Evolutionary conservation across 1,140 invertebrate species (phyloP).

Genomic region (Ericerus pela): DNA sequence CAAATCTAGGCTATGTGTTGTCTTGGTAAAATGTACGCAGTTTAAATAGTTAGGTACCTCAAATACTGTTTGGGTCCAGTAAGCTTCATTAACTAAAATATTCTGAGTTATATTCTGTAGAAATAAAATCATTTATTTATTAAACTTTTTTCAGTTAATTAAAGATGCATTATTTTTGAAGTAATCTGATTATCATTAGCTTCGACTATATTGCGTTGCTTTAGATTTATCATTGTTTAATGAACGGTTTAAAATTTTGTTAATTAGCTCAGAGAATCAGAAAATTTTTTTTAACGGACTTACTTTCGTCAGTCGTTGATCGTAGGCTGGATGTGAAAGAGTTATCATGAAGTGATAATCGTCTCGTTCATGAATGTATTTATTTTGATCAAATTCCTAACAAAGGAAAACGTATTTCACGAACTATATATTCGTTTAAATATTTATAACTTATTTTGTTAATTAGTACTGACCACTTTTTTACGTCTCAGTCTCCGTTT

Average conservation of each 20-base stretch:
- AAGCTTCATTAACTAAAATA: slow-evolving; percentile 81
- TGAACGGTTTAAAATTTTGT: too few relatives aligned
- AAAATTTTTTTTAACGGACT: slow-evolving; percentile 2
- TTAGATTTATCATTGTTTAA: not conserved
- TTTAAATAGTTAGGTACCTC: slow-evolving; percentile 49
- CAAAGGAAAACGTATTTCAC: too few relatives aligned
- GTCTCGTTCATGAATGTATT: slow-evolving; percentile 10
- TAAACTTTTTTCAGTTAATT: not conserved
- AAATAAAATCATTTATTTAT: slow-evolving; percentile 17
- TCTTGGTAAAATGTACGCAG: too few relatives aligned
- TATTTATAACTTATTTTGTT: too few relatives aligned
- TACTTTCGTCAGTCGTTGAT: slow-evolving; percentile 14
- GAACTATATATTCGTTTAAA: too few relatives aligned
- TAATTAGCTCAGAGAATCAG: too few relatives aligned
- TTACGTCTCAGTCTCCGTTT: slow-evolving; percentile 8
- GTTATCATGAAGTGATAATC: slow-evolving; percentile 13
- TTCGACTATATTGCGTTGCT: not conserved
- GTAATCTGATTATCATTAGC: too few relatives aligned
- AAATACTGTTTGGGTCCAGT: slow-evolving; percentile 77
- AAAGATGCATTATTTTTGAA: not conserved
- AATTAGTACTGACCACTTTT: slow-evolving; percentile 6
- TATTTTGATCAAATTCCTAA: slow-evolving; percentile 16
- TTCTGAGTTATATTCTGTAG: slow-evolving; percentile 82
- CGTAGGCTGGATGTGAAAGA: slow-evolving; percentile 14
- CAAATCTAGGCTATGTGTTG: too few relatives aligned